Evolutionary conservation across 2,797 vertebrate species (phyloP).

Genomic region (Coccyzus lansbergi): DNA sequence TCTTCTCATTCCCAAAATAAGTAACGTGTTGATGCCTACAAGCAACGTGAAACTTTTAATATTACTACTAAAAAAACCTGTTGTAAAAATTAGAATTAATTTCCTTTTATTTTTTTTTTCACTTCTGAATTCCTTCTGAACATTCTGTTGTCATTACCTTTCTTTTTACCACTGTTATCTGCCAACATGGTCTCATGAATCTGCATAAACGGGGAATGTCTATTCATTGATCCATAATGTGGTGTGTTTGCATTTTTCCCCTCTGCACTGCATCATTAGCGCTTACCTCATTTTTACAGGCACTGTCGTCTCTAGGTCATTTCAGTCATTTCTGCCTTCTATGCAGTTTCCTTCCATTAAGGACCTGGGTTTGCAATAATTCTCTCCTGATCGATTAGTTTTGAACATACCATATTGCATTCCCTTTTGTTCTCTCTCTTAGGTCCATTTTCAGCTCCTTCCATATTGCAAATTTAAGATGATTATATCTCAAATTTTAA

Average conservation of each 20-base stretch:
- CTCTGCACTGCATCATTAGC: background rate
- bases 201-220: background rate
- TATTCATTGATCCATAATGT: background rate
- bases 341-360: background rate
- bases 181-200: background rate
- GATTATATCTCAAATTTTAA: background rate
- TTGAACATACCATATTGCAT: background rate
- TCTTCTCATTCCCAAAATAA: background rate
- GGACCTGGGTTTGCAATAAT: background rate
- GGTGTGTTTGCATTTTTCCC: background rate
- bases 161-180: background rate
- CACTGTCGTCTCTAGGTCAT: constrained; percentile 22
- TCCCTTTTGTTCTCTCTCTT: background rate
- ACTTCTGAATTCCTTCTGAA: background rate
- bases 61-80: background rate
- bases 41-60: background rate
- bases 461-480: background rate
- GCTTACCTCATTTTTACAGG: background rate
- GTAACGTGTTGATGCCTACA: background rate
- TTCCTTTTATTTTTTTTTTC: fast-evolving
- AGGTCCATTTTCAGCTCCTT: background rate
- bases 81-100: background rate
- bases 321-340: constrained; percentile 16
- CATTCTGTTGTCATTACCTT: background rate
- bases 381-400: background rate